Evolutionary conservation across 2,797 vertebrate species (phyloP), one percentile per base, ranked within the genome.

Genomic region (Micrastur ruficollis): DNA sequence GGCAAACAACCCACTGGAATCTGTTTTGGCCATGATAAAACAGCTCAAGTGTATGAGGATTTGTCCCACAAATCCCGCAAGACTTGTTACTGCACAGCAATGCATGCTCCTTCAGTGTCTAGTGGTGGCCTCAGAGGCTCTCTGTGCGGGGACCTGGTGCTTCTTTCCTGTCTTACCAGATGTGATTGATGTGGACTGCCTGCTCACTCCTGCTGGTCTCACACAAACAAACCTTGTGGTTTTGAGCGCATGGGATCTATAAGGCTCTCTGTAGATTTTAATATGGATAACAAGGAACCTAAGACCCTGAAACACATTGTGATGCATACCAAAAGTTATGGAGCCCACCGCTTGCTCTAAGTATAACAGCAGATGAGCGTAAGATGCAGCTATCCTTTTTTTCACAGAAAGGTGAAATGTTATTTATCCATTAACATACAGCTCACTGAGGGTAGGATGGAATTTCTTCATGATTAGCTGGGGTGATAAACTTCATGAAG

Each of bases 71-170:
- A 25, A 44, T 50, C 36, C 11, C 3, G 4, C 46, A 55, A 65
- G 26, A 46, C 11, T 68, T 44, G 14, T 13, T 26, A 9, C 10
- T 12, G 7, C 15, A 27, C 7, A 62, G 22, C 14, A 31, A 21
- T 13, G 1, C 8, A 5, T 15, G 3, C 5, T 52, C 16, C 34
- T 75, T 72, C 44, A 42, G 18, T 4, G 6, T 2, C 0, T 1
- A n/a, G 34, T 15, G 22, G 4, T 31, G 56, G 8, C 31, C 62
- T 70, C 36, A 46, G 23, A 32, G 8, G 4, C 11, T 32, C 14
- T 47, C 25, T 38, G 9, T 26, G 12, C 0, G 1, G 12, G 12
- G 17, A 34, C 7, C 27, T 26, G 27, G 6, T 0, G 1, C 4
- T 40, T 31, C 23, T 81, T 62, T 44, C 12, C n/a, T 46, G 9